Base-by-base conservation (phyloP, 2,888 invertebrate genomes). In the Artemia sinica region DNA sequence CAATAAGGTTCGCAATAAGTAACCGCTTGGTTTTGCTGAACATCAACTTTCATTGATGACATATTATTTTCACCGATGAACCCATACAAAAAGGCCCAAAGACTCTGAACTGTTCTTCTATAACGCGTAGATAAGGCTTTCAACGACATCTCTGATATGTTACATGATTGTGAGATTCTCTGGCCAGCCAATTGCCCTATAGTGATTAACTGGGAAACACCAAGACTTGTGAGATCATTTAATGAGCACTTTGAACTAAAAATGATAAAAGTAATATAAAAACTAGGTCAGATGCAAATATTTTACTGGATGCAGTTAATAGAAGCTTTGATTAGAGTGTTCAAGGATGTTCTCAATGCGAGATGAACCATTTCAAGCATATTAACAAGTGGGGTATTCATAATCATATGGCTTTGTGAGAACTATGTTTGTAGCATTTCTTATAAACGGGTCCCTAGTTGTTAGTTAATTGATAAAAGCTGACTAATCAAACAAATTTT, bases 51-150 rank as follows among this genome's bases (percentile, higher is more conserved):
- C 14, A 58, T 28, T 58, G 2, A 28, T 58, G 14, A 1, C 63
- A 58, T 58, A 10, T 58, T 28, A n/a, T 58, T n/a, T 58, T 58
- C 63, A 11, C 63, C 63, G 28, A 58, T 28, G 28, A 58, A 58
- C n/a, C 63, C 63, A 58, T 58, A 58, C 9, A 58, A 28, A 28
- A 58, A 58, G 63, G 63, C 63, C 14, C 28, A 18, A n/a, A 58
- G 28, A 58, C 63, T 58, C 63, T 58, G 63, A 18, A 58, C 63
- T 8, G 63, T 58, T 58, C 63, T n/a, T 10, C 11, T 58, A 28
- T 58, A 58, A 1, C 63, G 11, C n/a, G 63, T 11, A 8, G 63
- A 58, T 9, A 58, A 28, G 28, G 63, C 63, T 9, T 18, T 58
- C 28, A 58, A 18, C 14, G 63, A 28, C 9, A 58, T 11, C 10